These are phyloP conservation scores for Myotis yumanensis DNA, from an alignment of 2,113 vertebrate genomes.

Conservation along the genomic window DNA sequence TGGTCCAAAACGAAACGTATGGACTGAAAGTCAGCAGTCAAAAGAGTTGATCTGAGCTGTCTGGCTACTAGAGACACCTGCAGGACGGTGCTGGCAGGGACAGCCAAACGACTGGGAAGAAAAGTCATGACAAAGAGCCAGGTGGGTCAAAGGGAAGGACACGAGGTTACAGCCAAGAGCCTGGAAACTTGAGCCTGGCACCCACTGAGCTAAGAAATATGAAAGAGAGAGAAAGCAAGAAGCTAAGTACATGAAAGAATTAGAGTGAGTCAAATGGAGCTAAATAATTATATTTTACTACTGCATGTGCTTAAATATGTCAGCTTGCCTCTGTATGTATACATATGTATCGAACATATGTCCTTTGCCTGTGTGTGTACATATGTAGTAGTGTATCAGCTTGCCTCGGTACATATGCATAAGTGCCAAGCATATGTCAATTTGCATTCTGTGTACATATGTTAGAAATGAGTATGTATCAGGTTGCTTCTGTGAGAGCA, in stretches of 20 bases:
- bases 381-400: slow-evolving; percentile 70
- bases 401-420: slow-evolving; percentile 70
- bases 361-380: slow-evolving; percentile 71
- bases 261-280: slow-evolving; percentile 36
- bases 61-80: neutral
- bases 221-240: neutral
- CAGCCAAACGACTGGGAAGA: neutral
- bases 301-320: slow-evolving; percentile 67
- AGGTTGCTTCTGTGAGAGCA: slow-evolving; percentile 30
- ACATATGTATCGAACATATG: slow-evolving; percentile 75
- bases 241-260: slow-evolving; percentile 1
- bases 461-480: slow-evolving; percentile 48
- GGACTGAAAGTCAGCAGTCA: neutral
- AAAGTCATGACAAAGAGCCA: neutral
- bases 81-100: neutral
- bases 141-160: slow-evolving; percentile 47
- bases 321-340: slow-evolving; percentile 76
- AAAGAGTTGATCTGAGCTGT: neutral
- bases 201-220: neutral
- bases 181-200: slow-evolving; percentile 2
- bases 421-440: slow-evolving; percentile 72
- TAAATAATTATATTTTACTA: slow-evolving; percentile 53
- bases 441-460: slow-evolving; percentile 64
- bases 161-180: neutral
- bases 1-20: slow-evolving; percentile 20